Percentiles rank a stretch among this genome's conserved stretches.
Conservation (phyloP, 2,113 vertebrate genomes). For the Psettodes erumei region DNA sequence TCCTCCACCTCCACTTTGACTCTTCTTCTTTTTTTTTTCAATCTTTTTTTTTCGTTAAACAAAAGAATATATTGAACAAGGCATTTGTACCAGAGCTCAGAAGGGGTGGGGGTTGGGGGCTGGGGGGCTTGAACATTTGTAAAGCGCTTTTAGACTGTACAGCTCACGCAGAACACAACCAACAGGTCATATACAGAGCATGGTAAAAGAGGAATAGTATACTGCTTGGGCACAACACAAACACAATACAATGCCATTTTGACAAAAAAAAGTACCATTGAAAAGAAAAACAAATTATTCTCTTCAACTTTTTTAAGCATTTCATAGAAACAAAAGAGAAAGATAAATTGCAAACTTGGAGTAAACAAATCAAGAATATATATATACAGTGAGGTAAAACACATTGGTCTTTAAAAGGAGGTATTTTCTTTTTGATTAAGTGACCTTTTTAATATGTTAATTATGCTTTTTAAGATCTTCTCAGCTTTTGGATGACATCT, state of each 20-base stretch:
- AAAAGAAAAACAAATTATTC: constrained; percentile 65
- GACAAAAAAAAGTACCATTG: constrained; percentile 69
- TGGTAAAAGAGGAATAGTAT: constrained; percentile 69
- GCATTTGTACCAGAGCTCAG: constrained; percentile 77
- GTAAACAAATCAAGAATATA: constrained; percentile 81
- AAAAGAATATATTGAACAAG: constrained; percentile 73
- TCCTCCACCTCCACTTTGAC: constrained; percentile 34
- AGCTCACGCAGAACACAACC: constrained; percentile 70
- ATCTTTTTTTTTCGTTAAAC: constrained; percentile 40
- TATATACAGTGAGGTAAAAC: constrained; percentile 87
- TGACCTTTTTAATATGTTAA: constrained; percentile 75
- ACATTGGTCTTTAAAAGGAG: constrained; percentile 85
- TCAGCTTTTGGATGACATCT: constrained; percentile 70
- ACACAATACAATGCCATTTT: constrained; percentile 76
- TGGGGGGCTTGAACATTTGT: constrained; percentile 65
- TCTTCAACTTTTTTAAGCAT: constrained; percentile 71
- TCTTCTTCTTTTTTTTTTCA: constrained; percentile 3
- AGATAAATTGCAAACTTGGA: constrained; percentile 73
- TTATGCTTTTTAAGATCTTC: constrained; percentile 61
- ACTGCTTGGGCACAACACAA: constrained; percentile 71
- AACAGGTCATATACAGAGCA: constrained; percentile 73
- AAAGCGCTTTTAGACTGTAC: constrained; percentile 80
- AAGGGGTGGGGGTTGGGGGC: constrained; percentile 55
- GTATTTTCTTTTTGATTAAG: constrained; percentile 81
- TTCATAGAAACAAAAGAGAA: constrained; percentile 81